phyloP scores from a whole-genome alignment of 1,140 invertebrate genomes.

The Eufriesea mexicana region DNA sequence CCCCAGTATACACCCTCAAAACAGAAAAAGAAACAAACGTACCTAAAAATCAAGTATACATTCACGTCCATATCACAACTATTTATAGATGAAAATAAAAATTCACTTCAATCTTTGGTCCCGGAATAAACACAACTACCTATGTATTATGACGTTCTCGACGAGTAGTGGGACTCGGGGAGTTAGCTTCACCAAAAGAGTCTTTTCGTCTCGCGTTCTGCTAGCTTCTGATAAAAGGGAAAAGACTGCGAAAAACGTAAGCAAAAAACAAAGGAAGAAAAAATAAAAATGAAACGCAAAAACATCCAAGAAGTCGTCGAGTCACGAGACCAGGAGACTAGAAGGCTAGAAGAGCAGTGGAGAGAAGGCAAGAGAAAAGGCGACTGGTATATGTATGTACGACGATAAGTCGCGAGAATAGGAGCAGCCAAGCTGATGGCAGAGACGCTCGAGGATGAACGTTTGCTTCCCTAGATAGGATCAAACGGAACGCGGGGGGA shows the following conservation, averaged over 20 bases:
- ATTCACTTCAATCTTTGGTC: too few relatives aligned
- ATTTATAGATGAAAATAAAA: too few relatives aligned
- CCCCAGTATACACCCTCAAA: too few relatives aligned
- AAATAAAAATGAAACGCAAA: not conserved
- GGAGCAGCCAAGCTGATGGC: slow-evolving; percentile 30
- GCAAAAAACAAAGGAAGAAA: too few relatives aligned
- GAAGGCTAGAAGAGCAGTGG: not conserved
- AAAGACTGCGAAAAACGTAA: not conserved
- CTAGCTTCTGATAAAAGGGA: slow-evolving; percentile 17
- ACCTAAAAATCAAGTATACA: too few relatives aligned
- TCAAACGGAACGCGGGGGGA: slow-evolving; percentile 58
- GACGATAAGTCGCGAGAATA: slow-evolving; percentile 47
- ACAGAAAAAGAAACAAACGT: too few relatives aligned
- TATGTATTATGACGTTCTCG: not conserved
- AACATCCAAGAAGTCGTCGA: not conserved
- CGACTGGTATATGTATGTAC: not conserved
- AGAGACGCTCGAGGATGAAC: slow-evolving; percentile 40
- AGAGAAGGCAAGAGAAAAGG: not conserved
- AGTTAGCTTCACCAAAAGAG: not conserved
- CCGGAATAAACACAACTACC: too few relatives aligned
- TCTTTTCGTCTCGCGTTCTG: not conserved
- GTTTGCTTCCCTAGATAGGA: slow-evolving; percentile 55
- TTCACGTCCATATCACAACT: too few relatives aligned
- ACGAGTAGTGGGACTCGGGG: not conserved
- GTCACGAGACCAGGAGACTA: not conserved